Conservation (phyloP, 35 echinoderm and acorn worm genomes). For the Amphiura filiformis region DNA sequence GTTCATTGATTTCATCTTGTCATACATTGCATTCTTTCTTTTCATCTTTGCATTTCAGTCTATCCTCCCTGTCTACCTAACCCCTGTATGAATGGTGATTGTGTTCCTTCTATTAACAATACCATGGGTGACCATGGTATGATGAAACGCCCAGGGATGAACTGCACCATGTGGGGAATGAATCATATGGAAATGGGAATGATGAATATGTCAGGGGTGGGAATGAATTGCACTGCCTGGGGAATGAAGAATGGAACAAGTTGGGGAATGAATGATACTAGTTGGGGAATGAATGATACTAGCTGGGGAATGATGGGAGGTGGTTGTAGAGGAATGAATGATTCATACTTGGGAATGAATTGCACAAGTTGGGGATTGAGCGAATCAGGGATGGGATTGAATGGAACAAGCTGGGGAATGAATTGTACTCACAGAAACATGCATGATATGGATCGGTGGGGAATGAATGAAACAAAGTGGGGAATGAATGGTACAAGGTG, state of each 20-base stretch:
- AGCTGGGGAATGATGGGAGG: not conserved
- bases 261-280: not conserved
- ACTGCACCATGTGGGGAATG: not conserved
- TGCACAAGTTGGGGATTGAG: not conserved
- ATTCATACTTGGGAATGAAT: not conserved
- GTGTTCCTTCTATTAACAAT: not conserved
- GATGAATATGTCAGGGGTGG: not conserved
- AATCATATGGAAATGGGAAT: not conserved
- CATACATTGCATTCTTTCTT: not conserved
- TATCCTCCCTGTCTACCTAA: not conserved
- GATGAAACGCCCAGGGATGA: not conserved
- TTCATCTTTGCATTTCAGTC: not conserved
- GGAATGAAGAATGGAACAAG: conserved; percentile 9
- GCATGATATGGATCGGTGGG: not conserved
- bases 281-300: not conserved
- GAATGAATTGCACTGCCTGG: not conserved
- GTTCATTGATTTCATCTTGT: no score
- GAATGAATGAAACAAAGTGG: not conserved
- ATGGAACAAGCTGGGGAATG: not conserved
- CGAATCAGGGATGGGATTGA: not conserved
- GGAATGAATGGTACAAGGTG: not conserved
- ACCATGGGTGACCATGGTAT: not conserved
- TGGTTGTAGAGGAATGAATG: not conserved
- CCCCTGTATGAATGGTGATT: not conserved
- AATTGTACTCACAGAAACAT: not conserved